Evolutionary conservation across 2,113 vertebrate genomes (phyloP), one percentile per base, ranked within the genome.

Genomic region (Phalacrocorax carbo): DNA sequence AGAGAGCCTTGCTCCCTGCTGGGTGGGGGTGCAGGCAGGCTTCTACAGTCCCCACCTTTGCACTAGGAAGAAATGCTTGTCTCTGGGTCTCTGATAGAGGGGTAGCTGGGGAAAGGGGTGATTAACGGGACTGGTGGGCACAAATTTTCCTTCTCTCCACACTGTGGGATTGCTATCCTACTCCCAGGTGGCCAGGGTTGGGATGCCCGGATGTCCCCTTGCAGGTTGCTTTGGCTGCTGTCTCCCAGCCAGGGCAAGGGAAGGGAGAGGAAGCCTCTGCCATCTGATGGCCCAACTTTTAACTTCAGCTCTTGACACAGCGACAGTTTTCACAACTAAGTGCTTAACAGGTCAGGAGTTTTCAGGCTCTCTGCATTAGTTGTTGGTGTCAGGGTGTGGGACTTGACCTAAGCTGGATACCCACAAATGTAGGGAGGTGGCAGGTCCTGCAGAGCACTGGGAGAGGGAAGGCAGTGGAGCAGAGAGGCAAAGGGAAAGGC

Each of bases 51-150:
- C 18, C 10, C 15, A 1, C 2, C 7, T 42, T 27, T 23, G 29
- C 22, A 1, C 2, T 10, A 15, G 44, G 44, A 17, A 64, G 52
- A 21, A 8, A 4, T 7, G 29, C 20, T 54, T 0, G 0, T 27
- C 57, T 52, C 40, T 40, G 21, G 52, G 10, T 46, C 34, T n/a
- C 40, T 65, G 57, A 23, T 40, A 57, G 48, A 82, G 76, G 25
- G n/a, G 34, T 36, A 42, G 34, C 15, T 62, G 88, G 34, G 62
- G 36, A 62, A 75, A 61, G 18, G 22, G 27, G 4, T 6, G 8
- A 27, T 64, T 54, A 38, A 15, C 27, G 38, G 21, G 32, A 38
- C 40, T 58, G 17, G 8, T 11, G 29, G 48, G 14, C 42, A 49
- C 13, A 58, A 36, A 64, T 46, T 69, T 72, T 51, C 20, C 11